These are phyloP conservation scores for Silurus glanis DNA, from an alignment of 2,113 vertebrate species.

Conservation along the genomic window DNA sequence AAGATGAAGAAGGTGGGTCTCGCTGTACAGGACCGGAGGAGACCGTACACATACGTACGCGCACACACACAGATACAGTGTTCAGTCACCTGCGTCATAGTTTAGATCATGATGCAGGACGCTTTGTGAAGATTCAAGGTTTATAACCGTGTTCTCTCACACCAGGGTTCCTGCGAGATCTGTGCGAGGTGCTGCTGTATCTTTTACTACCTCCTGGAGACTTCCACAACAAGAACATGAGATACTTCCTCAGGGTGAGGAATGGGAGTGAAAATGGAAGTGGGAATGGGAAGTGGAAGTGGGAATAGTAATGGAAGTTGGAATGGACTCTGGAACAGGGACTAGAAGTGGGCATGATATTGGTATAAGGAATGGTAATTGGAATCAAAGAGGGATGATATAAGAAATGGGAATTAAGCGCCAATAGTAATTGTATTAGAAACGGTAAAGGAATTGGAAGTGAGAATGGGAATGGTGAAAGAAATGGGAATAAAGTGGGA, in stretches of 20 bases:
- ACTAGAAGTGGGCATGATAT: too few species aligned
- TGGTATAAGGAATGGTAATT: too few species aligned
- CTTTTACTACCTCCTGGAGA: constrained; percentile 99
- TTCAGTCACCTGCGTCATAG: not conserved
- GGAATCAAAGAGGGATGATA: too few species aligned
- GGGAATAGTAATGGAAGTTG: too few species aligned
- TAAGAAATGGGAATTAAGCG: too few species aligned
- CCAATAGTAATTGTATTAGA: too few species aligned
- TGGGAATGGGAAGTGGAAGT: too few species aligned
- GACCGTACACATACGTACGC: not conserved
- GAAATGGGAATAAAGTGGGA: too few species aligned
- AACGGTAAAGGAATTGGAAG: too few species aligned
- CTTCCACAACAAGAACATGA: constrained; percentile 99
- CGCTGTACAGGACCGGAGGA: not conserved
- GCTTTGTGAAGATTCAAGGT: not conserved
- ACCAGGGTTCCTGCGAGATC: constrained; percentile 93
- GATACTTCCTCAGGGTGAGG: constrained; percentile 97
- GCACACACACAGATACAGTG: not conserved
- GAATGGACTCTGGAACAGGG: too few species aligned
- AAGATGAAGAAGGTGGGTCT: constrained; percentile 92
- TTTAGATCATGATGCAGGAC: not conserved
- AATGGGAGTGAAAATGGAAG: not conserved
- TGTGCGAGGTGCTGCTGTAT: constrained; percentile 97
- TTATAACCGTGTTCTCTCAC: not conserved
- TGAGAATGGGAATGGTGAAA: too few species aligned